Base-by-base conservation (phyloP, 2,113 vertebrate species). In the Phrynocephalus versicolor region DNA sequence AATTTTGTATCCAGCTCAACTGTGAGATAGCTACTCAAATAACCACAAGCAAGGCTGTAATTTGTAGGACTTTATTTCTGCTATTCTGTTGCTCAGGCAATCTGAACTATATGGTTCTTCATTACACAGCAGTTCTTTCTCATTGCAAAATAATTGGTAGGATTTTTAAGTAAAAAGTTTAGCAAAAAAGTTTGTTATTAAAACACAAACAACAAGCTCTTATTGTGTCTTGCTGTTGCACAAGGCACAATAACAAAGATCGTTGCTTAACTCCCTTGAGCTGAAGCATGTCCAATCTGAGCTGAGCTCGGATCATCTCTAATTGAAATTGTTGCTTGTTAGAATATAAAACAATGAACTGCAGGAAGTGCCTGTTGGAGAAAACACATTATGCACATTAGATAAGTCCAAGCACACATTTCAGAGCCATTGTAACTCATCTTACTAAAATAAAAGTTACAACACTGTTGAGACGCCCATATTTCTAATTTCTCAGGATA, bases 401-500 rank as follows among this genome's bases (percentile, higher is more conserved):
- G 0, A 19, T 3, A 91, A 37, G 7, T 72, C 37, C 0, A 3
- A 21, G 35, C 76, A 64, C 74, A 67, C 18, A 74, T 60, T 73
- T 87, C 58, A 74, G 58, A 86, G 10, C 16, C 84, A 35, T 64
- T 65, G 13, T 65, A 57, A 2, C 45, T 73, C 80, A 18, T 51
- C 5, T 23, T 16, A 6, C 72, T 70, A 39, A 39, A 81, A 45
- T 4, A 82, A 83, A 92, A 89, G 8, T n/a, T 69, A 15, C 1
- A 0, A 85, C 93, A 87, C 23, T 65, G 60, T 89, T 64, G 84
- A 35, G 9, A 88, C 55, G 62, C 13, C 25, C 81, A 33, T 16
- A 1, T 39, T 88, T 87, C 79, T 62, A 77, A 67, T 82, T 25
- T 71, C 75, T 72, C 27, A 64, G 3, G 9, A 51, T 45, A 82